phyloP scores from a whole-genome alignment of 2,113 vertebrate genomes.

The zebrafish (Danio rerio) region GRCz12tu NC_133188.1:39523001-39523500 shows the following conservation, averaged over 20 bases:
- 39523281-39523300: too few relatives aligned
- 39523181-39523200: too few relatives aligned
- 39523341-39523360: too few relatives aligned
- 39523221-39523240: too few relatives aligned
- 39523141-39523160: too few relatives aligned
- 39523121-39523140: not conserved
- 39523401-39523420: not conserved
- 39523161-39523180: too few relatives aligned
- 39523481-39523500: not conserved
- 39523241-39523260: too few relatives aligned
- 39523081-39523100: not conserved
- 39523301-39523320: too few relatives aligned
- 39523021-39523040: conserved; percentile 78
- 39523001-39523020: conserved; percentile 97
- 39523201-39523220: too few relatives aligned
- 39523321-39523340: too few relatives aligned
- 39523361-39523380: not conserved
- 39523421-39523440: not conserved
- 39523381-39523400: not conserved
- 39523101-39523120: too few relatives aligned
- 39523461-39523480: not conserved
- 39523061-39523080: not conserved
- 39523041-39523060: not conserved
- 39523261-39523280: too few relatives aligned
- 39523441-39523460: not conserved